Percentiles rank a stretch among this genome's conserved stretches.
Conservation (phyloP, 2,888 invertebrate genomes). For the Caenorhabditis macrosperma region DNA sequence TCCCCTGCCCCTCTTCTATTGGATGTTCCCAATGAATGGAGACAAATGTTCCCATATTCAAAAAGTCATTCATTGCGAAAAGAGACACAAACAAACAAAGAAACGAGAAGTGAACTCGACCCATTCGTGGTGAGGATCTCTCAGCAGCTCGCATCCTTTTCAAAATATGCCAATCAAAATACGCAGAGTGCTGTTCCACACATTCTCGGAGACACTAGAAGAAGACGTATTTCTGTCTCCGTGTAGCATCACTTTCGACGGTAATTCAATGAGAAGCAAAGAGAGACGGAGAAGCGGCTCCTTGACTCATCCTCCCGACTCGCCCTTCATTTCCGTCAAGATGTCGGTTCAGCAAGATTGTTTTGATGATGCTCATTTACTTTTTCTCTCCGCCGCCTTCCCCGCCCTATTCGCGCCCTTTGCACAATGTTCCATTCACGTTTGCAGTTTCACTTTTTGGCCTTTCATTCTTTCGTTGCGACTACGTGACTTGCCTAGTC, state of each 20-base stretch:
- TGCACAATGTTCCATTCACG: neutral
- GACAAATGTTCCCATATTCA: neutral
- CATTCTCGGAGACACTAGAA: neutral
- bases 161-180: slow-evolving; percentile 6
- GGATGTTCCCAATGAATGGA: neutral
- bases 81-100: neutral
- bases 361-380: slow-evolving; percentile 42
- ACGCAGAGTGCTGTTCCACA: neutral
- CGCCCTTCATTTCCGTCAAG: slow-evolving; percentile 32
- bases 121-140: neutral
- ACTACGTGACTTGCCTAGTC: neutral
- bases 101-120: neutral
- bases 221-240: neutral
- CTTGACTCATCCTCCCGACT: neutral
- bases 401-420: neutral
- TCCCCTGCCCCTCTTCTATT: too few species aligned
- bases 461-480: neutral
- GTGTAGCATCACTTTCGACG: neutral
- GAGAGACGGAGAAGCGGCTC: neutral
- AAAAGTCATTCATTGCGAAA: too few species aligned
- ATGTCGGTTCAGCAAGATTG: slow-evolving; percentile 14
- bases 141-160: neutral
- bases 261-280: neutral
- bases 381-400: neutral
- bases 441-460: neutral